Evolutionary conservation across 2,113 vertebrate genomes (phyloP).

Genomic region (Brachypteracias leptosomus): DNA sequence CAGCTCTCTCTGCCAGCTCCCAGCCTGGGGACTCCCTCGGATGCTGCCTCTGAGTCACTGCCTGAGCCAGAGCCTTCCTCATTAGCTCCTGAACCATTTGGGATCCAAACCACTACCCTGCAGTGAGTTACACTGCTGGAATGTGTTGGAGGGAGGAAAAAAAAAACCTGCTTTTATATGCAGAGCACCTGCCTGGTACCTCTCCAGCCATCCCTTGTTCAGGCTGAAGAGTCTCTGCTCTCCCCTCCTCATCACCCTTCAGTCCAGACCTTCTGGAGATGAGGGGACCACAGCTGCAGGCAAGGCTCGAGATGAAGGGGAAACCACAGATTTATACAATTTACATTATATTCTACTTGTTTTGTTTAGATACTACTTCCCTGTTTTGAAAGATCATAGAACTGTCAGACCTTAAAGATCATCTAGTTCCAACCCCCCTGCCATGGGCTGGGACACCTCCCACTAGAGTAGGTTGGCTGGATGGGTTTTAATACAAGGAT

Average conservation of each 20-base stretch:
- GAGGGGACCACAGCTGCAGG: neutral
- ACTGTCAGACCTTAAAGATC: too few species aligned
- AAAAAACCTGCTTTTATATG: neutral
- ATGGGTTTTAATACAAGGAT: too few species aligned
- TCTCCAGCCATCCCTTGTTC: rapidly evolving
- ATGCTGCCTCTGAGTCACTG: slow-evolving; percentile 20
- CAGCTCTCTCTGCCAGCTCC: neutral
- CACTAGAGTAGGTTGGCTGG: too few species aligned
- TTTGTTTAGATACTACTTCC: slow-evolving; percentile 31
- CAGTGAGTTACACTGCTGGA: neutral
- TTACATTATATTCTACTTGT: slow-evolving; percentile 17
- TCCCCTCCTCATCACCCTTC: neutral
- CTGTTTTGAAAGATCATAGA: slow-evolving; percentile 35
- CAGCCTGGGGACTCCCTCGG: neutral
- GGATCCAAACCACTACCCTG: neutral
- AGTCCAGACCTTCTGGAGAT: rapidly evolving
- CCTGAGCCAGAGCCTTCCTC: neutral
- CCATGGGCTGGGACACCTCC: too few species aligned
- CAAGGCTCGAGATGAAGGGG: neutral
- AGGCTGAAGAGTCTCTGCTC: neutral
- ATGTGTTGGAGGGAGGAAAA: neutral
- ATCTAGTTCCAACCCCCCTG: too few species aligned
- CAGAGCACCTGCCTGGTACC: neutral
- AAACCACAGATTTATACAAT: slow-evolving; percentile 26
- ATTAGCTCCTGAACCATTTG: neutral